A percentile compares a stretch with the other conserved stretches of the same genome.
Evolutionary conservation across 2,888 invertebrate species (phyloP).

Genomic region (Trichogramma evanescens): DNA sequence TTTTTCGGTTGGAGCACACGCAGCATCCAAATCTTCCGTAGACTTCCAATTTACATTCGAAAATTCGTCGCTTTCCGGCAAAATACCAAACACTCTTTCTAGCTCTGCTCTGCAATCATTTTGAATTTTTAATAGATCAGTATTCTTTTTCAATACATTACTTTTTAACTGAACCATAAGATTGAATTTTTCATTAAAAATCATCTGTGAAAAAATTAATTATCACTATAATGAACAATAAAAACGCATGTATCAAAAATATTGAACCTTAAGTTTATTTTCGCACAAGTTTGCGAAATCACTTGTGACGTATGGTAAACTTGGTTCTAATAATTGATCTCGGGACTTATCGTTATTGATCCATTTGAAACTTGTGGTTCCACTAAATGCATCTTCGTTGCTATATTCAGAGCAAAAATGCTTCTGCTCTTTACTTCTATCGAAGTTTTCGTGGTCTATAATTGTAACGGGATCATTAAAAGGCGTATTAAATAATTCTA

Average conservation of each 20-base stretch:
- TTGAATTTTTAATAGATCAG: slow-evolving; percentile 59
- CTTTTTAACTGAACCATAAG: slow-evolving; percentile 59
- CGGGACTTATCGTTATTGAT: slow-evolving; percentile 13
- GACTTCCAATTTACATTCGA: slow-evolving; percentile 35
- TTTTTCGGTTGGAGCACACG: too few relatives aligned
- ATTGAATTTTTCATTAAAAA: slow-evolving; percentile 69
- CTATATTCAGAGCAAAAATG: neutral
- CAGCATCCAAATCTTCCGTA: slow-evolving; percentile 49
- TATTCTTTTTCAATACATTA: slow-evolving; percentile 57
- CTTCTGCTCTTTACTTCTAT: neutral
- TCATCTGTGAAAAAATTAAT: slow-evolving; percentile 26
- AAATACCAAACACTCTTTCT: slow-evolving; percentile 25
- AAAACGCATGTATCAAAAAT: neutral
- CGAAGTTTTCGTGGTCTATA: neutral
- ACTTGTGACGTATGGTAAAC: neutral
- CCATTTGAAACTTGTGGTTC: slow-evolving; percentile 24
- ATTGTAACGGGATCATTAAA: neutral
- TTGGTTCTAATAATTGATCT: slow-evolving; percentile 2
- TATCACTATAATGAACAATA: neutral
- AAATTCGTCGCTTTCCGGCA: neutral
- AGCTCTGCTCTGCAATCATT: slow-evolving; percentile 58
- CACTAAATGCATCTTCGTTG: slow-evolving; percentile 9
- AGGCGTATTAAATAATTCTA: slow-evolving; percentile 18
- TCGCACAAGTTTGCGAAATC: slow-evolving; percentile 17
- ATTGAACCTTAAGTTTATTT: slow-evolving; percentile 26